Base-by-base conservation (phyloP, 2,797 vertebrate genomes). In the Sciurus vulgaris region DNA sequence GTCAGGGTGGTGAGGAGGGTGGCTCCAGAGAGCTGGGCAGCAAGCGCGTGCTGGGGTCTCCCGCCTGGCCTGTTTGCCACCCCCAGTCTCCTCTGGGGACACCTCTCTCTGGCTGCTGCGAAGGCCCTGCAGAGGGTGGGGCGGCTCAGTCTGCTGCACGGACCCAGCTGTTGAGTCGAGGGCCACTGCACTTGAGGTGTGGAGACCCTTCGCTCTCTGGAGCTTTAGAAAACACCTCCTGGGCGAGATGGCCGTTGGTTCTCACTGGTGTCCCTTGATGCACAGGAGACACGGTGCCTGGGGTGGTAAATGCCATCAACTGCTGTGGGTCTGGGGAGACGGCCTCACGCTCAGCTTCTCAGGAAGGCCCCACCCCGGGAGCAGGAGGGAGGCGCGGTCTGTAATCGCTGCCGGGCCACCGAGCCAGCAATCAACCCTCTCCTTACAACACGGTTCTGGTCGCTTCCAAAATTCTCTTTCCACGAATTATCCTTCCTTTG, bases 241-340 rank as follows among this genome's bases (percentile, higher is more conserved):
- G 79, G 10, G 87, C 63, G 83, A 86, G 70, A 59, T 12, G 12
- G 54, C 54, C 22, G 20, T 7, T 22, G 54, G 54, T 95, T 95
- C 86, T 98, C 98, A 96, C 97, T 95, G 96, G 94, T 96, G 97
- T 98, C 98, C 97, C 95, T 97, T 96, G 94, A 93, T 94, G 97
- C 94, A 88, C 97, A 98, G 98, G 97, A 97, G 98, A 97, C 70
- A 86, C 67, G 38, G 0, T 92, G 81, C 95, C 98, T 97, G 88
- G 77, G 98, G 97, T 97, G 95, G 97, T 96, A 97, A 97, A 96
- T 97, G 95, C 56, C 98, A 97, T 98, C 96, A 98, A 98, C 98
- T 98, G 90, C 56, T 82, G 69, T 67, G 78, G 97, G 96, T 73
- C 69, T 87, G 7, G 20, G 22, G 20, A 22, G 20, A 56, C 54